A percentile compares a stretch with the other conserved stretches of the same genome.
These are phyloP conservation scores for Piaya cayana DNA, from an alignment of 2,113 vertebrate species.

Conservation along the genomic window DNA sequence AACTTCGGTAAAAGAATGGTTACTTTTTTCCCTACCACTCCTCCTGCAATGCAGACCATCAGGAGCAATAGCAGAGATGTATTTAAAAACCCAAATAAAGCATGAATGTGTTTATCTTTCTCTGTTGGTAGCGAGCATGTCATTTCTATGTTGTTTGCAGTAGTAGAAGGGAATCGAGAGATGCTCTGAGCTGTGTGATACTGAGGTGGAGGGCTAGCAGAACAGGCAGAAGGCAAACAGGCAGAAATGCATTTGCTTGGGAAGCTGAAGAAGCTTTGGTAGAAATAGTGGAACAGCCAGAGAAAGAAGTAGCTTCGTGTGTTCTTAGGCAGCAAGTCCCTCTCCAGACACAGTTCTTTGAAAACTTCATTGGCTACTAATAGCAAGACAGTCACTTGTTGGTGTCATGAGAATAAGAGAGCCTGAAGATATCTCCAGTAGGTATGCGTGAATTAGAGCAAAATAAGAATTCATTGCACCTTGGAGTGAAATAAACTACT, in stretches of 20 bases:
- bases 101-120: background rate
- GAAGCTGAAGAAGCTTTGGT: background rate
- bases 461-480: constrained; percentile 27
- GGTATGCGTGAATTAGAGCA: background rate
- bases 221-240: background rate
- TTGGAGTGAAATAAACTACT: constrained; percentile 12
- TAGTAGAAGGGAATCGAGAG: background rate
- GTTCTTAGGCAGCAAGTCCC: background rate
- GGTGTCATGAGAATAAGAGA: background rate
- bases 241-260: background rate
- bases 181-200: background rate
- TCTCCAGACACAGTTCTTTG: background rate
- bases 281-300: background rate
- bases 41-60: background rate
- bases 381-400: background rate
- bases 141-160: background rate
- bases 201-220: background rate
- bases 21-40: background rate
- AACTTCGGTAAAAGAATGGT: background rate
- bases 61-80: background rate
- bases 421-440: background rate
- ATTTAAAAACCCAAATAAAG: background rate
- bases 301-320: background rate
- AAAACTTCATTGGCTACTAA: background rate
- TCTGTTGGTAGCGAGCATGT: background rate